Evolutionary conservation across 2,888 invertebrate species (phyloP), one percentile per base, ranked within the genome.

Genomic region (Lamproptera curius): DNA sequence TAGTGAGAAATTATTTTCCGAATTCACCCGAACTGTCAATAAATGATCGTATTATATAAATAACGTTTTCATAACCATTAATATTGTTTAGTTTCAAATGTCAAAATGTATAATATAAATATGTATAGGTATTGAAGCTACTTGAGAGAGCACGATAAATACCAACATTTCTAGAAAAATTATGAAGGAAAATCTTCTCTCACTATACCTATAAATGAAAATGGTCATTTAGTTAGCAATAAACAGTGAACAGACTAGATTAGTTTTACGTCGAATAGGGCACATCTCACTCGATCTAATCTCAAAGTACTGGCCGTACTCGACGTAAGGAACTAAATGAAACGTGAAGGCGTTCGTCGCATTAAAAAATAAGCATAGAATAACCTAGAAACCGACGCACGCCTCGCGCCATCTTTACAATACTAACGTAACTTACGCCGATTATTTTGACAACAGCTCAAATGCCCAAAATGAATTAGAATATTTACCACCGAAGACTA

Each of bases 241-340:
- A 47, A 55, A 56, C 48, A 59, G n/a, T 59, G 70, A 73, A 76
- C 61, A 84, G 86, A 86, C 86, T 86, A 86, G 86, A 86, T 80
- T 81, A 85, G 82, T 80, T 83, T 80, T 70, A 74, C 78, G 75
- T 70, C 72, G 72, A 79, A 76, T 61, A 73, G 58, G 65, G 66
- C 61, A 67, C 68, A 65, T 66, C 17, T 1, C 14, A 13, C 5
- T 13, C n/a, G 14, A 41, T 11, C 10, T 16, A 42, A 42, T 14
- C 5, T 28, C 16, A 50, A 50, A 33, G 28, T 46, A 46, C 52
- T 63, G 71, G 55, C 71, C 65, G 62, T 71, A 70, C 77, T 76
- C 73, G 76, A 79, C 72, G 73, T 66, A 63, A 73, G 68, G 72
- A 83, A 82, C 84, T 81, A 80, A 79, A 67, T 64, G 63, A 61